A percentile compares a stretch with the other conserved stretches of the same genome.
phyloP scores from a whole-genome alignment of 2,797 vertebrate genomes.

The Calcarius lapponicus region DNA sequence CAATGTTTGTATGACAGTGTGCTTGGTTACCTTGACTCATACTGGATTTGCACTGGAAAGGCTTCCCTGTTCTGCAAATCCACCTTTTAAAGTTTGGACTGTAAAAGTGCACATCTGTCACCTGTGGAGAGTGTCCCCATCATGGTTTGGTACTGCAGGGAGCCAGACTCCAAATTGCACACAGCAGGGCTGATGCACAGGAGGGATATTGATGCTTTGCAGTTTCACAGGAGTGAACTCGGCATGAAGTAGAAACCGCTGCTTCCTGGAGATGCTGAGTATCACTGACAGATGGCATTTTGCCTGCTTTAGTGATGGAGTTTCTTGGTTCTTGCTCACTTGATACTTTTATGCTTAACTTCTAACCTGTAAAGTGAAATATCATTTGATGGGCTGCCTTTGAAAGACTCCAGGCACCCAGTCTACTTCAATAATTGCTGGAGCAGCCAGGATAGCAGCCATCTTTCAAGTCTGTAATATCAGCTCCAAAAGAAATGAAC shows the following conservation, averaged over 20 bases:
- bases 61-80: not conserved
- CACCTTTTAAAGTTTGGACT: not conserved
- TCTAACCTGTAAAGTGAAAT: slow-evolving; percentile 8
- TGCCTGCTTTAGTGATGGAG: not conserved
- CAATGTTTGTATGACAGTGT: not conserved
- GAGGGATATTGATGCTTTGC: not conserved
- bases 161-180: not conserved
- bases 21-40: not conserved
- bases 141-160: not conserved
- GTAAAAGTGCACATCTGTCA: not conserved
- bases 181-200: not conserved
- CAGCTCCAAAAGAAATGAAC: not conserved
- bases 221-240: not conserved
- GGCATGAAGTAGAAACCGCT: not conserved
- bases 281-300: not conserved
- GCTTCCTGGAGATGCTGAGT: not conserved
- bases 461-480: not conserved
- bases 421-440: not conserved
- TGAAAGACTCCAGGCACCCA: not conserved
- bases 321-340: not conserved
- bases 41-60: not conserved
- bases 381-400: not conserved
- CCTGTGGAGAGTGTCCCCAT: not conserved
- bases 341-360: not conserved
- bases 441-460: not conserved